Base-by-base conservation (phyloP, 2,797 vertebrate species). In the Coreius guichenoti region DNA sequence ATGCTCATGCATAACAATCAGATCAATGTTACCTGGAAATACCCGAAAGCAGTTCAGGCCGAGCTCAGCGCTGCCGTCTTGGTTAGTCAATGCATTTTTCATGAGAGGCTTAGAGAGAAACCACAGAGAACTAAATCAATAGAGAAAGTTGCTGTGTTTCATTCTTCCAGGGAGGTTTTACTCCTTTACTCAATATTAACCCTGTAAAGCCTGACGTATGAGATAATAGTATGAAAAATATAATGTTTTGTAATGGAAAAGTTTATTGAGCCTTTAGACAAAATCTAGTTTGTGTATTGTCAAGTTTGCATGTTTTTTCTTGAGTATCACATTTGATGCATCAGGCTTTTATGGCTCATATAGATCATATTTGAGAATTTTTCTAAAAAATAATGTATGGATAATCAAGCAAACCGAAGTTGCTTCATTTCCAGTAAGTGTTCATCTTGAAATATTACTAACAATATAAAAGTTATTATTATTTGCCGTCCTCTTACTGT, bases 31-130 rank as follows among this genome's bases (percentile, higher is more conserved):
- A 54, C 82, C 45, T 67, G 58, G 6, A 76, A 39, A 76, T 36
- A 13, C 45, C 45, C 14, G 29, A 51, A 8, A 83, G 72, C 73
- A 39, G 31, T 54, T 83, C 21, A 65, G 70, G 19, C 54, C 26
- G 23, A 68, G 82, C 81, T 51, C 56, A 33, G 0, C 58, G 70
- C 3, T 58, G 11, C 33, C 4, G 11, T 73, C 23, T 82, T 43
- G 36, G 68, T 61, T 29, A 56, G 36, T 63, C 73, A 1, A 54
- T 83, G 72, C 82, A 76, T 76, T 54, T 83, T 77, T 83, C 73
- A 83, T 83, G 82, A 83, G 73, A 23, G 17, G 73, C 82, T 76
- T 65, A 1, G 12, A 31, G 31, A 83, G 82, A 76, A 83, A 43
- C 61, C 21, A 14, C 56, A 33, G 73, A 76, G 45, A 67, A 36